Conservation (phyloP, 2,888 invertebrate genomes). For the Aradus depressus region DNA sequence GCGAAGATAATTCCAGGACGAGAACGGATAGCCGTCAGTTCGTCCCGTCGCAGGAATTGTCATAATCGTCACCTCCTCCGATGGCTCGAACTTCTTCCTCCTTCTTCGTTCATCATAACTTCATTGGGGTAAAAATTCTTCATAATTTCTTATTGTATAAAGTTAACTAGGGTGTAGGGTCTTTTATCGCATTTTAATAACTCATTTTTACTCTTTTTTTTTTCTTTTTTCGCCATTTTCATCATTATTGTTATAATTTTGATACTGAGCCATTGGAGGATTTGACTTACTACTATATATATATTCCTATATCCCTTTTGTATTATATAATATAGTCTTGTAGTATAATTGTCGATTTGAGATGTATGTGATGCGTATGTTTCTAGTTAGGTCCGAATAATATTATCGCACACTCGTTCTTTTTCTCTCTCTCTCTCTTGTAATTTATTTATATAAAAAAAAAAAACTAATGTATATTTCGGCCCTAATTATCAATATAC, state of each 20-base stretch:
- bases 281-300: too few relatives aligned
- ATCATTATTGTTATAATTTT: too few relatives aligned
- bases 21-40: conserved; percentile 9
- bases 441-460: conserved; percentile 24
- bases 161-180: conserved; percentile 22
- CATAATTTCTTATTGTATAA: too few relatives aligned
- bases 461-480: too few relatives aligned
- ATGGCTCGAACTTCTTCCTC: conserved; percentile 18
- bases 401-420: too few relatives aligned
- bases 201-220: conserved; percentile 4
- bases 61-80: conserved; percentile 26
- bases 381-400: conserved; percentile 29
- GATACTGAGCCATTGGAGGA: conserved; percentile 25
- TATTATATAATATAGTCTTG: conserved; percentile 29
- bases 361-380: conserved; percentile 25
- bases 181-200: conserved; percentile 8
- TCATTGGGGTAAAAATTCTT: too few relatives aligned
- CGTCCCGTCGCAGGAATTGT: too few relatives aligned
- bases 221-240: too few relatives aligned
- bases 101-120: not conserved
- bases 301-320: too few relatives aligned
- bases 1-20: conserved; percentile 5
- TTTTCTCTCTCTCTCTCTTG: too few relatives aligned
- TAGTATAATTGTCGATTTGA: conserved; percentile 21
- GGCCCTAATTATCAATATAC: conserved; percentile 30